Percentiles rank a stretch among this genome's conserved stretches.
Evolutionary conservation across 2,888 invertebrate genomes (phyloP).

Genomic region (Chelonus formosanus): DNA sequence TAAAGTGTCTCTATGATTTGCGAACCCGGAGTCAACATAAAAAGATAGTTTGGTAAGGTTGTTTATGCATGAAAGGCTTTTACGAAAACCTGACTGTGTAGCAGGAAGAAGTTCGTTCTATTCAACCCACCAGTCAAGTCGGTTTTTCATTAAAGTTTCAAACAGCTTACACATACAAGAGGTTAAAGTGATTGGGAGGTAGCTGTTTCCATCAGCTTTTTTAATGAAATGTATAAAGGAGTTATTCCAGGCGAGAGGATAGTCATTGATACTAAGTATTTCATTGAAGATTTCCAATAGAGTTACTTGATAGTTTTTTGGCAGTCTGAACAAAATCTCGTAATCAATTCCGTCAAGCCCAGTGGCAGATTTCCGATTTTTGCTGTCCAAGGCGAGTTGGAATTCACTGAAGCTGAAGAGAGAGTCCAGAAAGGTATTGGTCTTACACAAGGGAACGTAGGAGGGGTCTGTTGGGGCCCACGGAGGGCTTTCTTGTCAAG

Average conservation of each 20-base stretch:
- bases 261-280: conserved; percentile 16
- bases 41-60: conserved; percentile 34
- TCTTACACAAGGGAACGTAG: not conserved
- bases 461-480: conserved; percentile 12
- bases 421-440: not conserved
- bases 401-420: conserved; percentile 1
- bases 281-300: conserved; percentile 4
- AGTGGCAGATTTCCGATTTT: too few species aligned
- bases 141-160: conserved; percentile 39
- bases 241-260: conserved; percentile 29
- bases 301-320: not conserved
- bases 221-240: conserved; percentile 36
- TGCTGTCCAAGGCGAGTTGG: not conserved
- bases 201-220: conserved; percentile 32
- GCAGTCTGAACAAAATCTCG: too few species aligned
- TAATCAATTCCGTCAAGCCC: too few species aligned
- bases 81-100: conserved; percentile 36
- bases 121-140: conserved; percentile 38
- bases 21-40: conserved; percentile 17
- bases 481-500: not conserved
- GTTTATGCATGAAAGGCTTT: conserved; percentile 35
- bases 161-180: conserved; percentile 41
- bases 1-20: too few species aligned
- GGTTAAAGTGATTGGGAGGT: conserved; percentile 36
- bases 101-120: conserved; percentile 33